Evolutionary conservation across 1,140 invertebrate species (phyloP).

Genomic region (Drosophila nasuta): DNA sequence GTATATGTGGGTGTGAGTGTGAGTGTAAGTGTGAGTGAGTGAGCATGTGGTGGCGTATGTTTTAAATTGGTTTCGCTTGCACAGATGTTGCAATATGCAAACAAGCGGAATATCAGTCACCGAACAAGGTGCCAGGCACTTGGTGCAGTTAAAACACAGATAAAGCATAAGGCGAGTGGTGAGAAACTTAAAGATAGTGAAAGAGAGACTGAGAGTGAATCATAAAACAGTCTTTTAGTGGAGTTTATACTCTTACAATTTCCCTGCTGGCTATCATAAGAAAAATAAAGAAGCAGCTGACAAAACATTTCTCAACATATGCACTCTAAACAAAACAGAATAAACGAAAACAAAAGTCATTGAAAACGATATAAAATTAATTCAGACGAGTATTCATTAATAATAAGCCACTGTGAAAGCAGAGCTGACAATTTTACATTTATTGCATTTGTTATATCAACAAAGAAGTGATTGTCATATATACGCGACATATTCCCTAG

Average conservation of each 20-base stretch:
- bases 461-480: no score
- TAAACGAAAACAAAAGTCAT: slow-evolving; percentile 12
- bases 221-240: slow-evolving; percentile 21
- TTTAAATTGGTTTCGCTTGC: slow-evolving; percentile 73
- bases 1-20: slow-evolving; percentile 14
- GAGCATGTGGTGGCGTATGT: slow-evolving; percentile 70
- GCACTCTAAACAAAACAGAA: slow-evolving; percentile 4
- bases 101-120: slow-evolving; percentile 69
- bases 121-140: slow-evolving; percentile 53
- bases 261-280: slow-evolving; percentile 14
- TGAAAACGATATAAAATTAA: slow-evolving; percentile 5
- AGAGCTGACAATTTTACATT: no score
- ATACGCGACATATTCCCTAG: no score
- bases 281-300: slow-evolving; percentile 31
- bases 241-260: slow-evolving; percentile 7
- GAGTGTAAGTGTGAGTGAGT: slow-evolving; percentile 8
- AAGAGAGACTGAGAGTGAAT: slow-evolving; percentile 17
- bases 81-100: slow-evolving; percentile 81
- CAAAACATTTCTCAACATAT: slow-evolving; percentile 44
- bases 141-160: slow-evolving; percentile 12
- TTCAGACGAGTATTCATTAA: not conserved
- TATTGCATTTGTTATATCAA: no score
- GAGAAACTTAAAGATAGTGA: not conserved
- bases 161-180: not conserved
- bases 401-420: not conserved